Base-by-base conservation (phyloP, 2,888 invertebrate genomes). In the Caenorhabditis imperialis region DNA sequence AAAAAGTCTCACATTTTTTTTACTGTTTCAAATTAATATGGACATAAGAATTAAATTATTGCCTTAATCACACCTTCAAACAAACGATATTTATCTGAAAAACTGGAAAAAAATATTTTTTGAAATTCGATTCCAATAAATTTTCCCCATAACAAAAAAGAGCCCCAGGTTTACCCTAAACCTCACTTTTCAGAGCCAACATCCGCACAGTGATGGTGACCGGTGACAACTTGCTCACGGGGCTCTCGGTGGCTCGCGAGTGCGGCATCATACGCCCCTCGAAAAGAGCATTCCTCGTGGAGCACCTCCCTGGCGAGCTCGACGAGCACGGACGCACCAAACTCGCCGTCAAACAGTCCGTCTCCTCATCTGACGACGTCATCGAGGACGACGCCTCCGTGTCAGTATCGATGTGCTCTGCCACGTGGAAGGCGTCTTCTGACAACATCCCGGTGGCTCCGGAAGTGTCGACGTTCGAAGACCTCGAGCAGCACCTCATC, bases 211-310 rank as follows among this genome's bases (percentile, higher is more conserved):
- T 88, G 4, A 99, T 99, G 98, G 94, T 98, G 7, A 99, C 98
- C 25, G 97, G 90, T 58, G 96, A 96, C 89, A 95, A 96, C 89
- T 92, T 95, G 87, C 92, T 94, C 90, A 96, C 96, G 1, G 96
- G 95, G 0, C 91, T 95, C 85, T 93, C 94, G 79, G 96, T 96
- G 45, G 95, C 94, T 0, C 91, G 93, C 75, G 94, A 95, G 80
- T 95, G 95, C 88, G 92, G 91, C 54, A 87, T 87, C 45, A 84
- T 87, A 25, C 62, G 84, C 20, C 84, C 86, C 6, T 72, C 77
- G 38, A 84, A 83, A 53, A 53, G 82, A 42, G 81, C 85, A 5
- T 86, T 83, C 38, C 38, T 81, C 2, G 48, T 79, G 20, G 81
- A 81, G 22, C 79, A 81, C 54, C 45, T 67, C 3, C 55, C 74